Evolutionary conservation across 2,113 vertebrate species (phyloP), one percentile per base, ranked within the genome.

Genomic region (Pelusios castaneus): DNA sequence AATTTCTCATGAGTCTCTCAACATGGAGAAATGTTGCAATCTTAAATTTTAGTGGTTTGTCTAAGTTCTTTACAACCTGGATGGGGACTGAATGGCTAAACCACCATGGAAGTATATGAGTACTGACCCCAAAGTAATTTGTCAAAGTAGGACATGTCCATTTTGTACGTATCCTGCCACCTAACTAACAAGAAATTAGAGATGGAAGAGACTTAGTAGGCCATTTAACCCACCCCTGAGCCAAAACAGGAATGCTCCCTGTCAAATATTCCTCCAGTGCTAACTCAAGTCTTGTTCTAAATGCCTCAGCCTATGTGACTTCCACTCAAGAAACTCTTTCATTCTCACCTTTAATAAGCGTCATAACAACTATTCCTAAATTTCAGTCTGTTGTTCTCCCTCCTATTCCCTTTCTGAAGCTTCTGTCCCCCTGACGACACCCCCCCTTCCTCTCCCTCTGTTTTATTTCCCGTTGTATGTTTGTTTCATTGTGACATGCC

Each of bases 321-420:
- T 58, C 81, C 47, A 0, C 38, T 77, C 88, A 0, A 4, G 12
- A 43, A 27, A 82, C 63, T 2, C 1, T 47, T 27, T 24, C 7
- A 0, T 13, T 47, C 81, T 67, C 78, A 29, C 41, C 14, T 21
- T 0, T 0, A 0, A n/a, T 88, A 3, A 0, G 47, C 73, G 79
- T 88, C 2, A 0, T 1, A 3, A 16, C 55, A 92, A 83, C 94
- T n/a, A 25, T 82, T 55, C 54, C 87, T 21, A 43, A 88, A n/a
- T 91, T 95, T 93, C 25, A 49, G 80, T 92, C 95, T 90, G 52
- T 90, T 95, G 47, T 87, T 96, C 91, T 87, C 93, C 31, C 49
- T 91, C 73, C 0, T 0, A 14, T 56, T 92, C 87, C 91, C 76
- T 95, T 93, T 91, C 67, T 58, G 51, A 91, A 93, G 47, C 87